Conservation (phyloP, 1,140 invertebrate species). For the Arion vulgaris region DNA sequence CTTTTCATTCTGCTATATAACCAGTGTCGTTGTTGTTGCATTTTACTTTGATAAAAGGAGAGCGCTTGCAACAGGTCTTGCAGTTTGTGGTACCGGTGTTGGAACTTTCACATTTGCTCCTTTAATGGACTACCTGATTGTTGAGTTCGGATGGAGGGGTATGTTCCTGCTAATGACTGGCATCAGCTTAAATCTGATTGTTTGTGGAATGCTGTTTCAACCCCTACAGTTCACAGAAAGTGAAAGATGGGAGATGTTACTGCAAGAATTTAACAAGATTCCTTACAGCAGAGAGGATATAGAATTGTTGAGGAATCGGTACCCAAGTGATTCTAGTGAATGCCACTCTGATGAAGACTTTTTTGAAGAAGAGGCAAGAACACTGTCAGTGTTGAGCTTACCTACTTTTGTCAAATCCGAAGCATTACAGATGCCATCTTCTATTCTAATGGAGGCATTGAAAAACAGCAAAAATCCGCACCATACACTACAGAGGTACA, state of each 20-base stretch:
- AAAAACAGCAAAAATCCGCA: slow-evolving; percentile 49
- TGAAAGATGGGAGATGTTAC: slow-evolving; percentile 53
- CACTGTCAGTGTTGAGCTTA: slow-evolving; percentile 57
- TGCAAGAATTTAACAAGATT: slow-evolving; percentile 61
- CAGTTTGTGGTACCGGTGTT: slow-evolving; percentile 74
- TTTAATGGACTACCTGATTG: slow-evolving; percentile 63
- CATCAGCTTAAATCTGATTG: slow-evolving; percentile 82
- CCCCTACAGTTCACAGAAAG: slow-evolving; percentile 76
- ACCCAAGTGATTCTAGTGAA: slow-evolving; percentile 38
- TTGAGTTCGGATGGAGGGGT: slow-evolving; percentile 67
- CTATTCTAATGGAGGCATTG: slow-evolving; percentile 50
- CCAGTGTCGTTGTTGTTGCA: slow-evolving; percentile 78
- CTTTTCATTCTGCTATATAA: slow-evolving; percentile 88
- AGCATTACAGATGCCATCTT: slow-evolving; percentile 41
- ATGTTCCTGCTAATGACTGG: slow-evolving; percentile 87
- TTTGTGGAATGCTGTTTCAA: slow-evolving; percentile 86
- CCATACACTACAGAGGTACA: slow-evolving; percentile 38
- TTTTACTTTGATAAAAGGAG: slow-evolving; percentile 95
- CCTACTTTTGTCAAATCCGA: slow-evolving; percentile 57
- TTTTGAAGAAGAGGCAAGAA: slow-evolving; percentile 45
- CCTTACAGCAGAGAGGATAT: slow-evolving; percentile 42
- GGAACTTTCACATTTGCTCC: slow-evolving; percentile 71
- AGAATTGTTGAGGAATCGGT: slow-evolving; percentile 21
- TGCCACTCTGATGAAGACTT: slow-evolving; percentile 27
- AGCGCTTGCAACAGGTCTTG: slow-evolving; percentile 90